Evolutionary conservation across 1,140 invertebrate genomes (phyloP), one percentile per base, ranked within the genome.

Genomic region (Drosophila varians): DNA sequence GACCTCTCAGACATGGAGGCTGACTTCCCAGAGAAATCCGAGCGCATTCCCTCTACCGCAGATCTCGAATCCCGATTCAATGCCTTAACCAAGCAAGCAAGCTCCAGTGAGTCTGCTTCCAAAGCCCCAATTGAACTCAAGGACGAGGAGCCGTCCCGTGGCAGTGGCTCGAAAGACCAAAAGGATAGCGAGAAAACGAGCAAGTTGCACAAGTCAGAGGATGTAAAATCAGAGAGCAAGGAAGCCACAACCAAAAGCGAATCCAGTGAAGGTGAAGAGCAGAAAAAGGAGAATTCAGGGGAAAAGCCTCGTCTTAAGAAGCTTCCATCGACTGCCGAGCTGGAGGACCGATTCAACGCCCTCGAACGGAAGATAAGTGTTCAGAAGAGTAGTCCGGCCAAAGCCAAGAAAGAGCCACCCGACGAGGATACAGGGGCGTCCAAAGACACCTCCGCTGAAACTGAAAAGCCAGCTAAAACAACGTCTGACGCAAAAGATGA

Each of bases 261-360:
- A 14, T n/a, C 51, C 48, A 52, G 52, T 5, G 40, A 23, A 21
- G 9, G 7, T 2, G 14, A 54, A 23, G 31, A 51, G 9, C 64
- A 40, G 3, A 21, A 55, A 2, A 55, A n/a, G 1, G 40, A 46
- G 3, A 18, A 43, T 0, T 40, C 49, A 43, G 2, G 18, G 0
- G 60, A 70, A 5, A 42, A 66, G 16, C 74, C 82, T 36, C 77
- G 72, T 9, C 72, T 88, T 42, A 90, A 77, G 16, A 90, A 83
- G 49, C 46, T 90, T 46, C 88, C 88, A 19, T 90, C 88, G 4
- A 90, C 88, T 48, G 88, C 88, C 14, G 88, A 90, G 46, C 52
- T 90, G 4, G 88, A 90, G 52, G 74, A 90, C 70, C 78, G 88
- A 3, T 90, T 84, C 19, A 86, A 90, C 75, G 88, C 83, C 11